These are phyloP conservation scores for Uria lomvia DNA, from an alignment of 2,113 vertebrate species.

Conservation along the genomic window DNA sequence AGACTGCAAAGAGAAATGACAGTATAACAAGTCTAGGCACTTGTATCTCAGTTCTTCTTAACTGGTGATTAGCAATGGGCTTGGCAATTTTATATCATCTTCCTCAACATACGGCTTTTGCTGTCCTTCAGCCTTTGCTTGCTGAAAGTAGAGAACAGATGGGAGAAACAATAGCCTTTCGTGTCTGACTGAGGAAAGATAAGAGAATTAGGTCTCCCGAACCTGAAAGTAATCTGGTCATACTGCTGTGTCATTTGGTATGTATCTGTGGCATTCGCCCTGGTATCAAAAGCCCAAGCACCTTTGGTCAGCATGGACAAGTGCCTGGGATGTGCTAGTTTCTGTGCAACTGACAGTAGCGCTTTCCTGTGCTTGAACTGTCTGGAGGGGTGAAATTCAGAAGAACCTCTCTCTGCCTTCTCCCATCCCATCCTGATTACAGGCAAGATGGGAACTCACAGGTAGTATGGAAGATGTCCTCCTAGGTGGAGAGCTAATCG, in stretches of 20 bases:
- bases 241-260: not conserved
- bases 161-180: not conserved
- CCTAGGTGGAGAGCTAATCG: not conserved
- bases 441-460: not conserved
- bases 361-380: not conserved
- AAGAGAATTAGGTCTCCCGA: not conserved
- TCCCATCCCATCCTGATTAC: not conserved
- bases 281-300: not conserved
- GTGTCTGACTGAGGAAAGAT: not conserved
- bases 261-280: rapidly evolving
- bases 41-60: not conserved
- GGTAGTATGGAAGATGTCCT: not conserved
- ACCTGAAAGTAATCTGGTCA: not conserved
- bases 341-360: not conserved
- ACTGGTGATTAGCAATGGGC: not conserved
- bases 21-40: not conserved
- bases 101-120: not conserved
- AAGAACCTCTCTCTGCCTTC: not conserved
- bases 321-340: not conserved
- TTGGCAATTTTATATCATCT: not conserved
- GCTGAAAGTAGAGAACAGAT: not conserved
- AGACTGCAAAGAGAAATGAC: not conserved
- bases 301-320: not conserved
- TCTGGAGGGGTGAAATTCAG: not conserved
- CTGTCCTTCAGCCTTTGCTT: not conserved